Conservation (phyloP, 2,888 invertebrate genomes). For the Nephrotoma appendiculata region DNA sequence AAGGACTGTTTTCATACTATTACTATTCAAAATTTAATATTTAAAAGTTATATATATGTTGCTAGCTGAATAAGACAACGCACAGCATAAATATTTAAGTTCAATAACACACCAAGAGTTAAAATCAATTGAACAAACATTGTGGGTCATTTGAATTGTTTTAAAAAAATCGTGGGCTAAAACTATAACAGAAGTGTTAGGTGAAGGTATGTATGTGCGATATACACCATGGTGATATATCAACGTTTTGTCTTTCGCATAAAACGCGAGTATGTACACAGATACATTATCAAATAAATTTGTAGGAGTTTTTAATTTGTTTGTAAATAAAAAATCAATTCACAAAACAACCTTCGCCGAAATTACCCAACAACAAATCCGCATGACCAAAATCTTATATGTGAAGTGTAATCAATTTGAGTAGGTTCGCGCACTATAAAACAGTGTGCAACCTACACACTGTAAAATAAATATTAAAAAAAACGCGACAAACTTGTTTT, state of each 20-base stretch:
- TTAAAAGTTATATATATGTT: too few relatives aligned
- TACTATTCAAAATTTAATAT: too few relatives aligned
- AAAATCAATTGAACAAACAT: neutral
- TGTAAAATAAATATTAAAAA: neutral
- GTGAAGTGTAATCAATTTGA: neutral
- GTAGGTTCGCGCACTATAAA: neutral
- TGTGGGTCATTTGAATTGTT: neutral
- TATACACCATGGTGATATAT: neutral
- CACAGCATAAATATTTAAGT: too few relatives aligned
- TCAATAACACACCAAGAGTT: neutral
- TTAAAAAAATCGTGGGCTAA: neutral
- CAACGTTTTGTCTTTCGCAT: neutral
- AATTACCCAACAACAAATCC: neutral
- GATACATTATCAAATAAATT: neutral
- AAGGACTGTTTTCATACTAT: too few relatives aligned
- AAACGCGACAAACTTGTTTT: neutral
- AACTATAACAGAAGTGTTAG: neutral
- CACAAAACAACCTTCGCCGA: neutral
- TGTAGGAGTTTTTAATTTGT: neutral
- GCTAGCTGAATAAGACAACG: too few relatives aligned
- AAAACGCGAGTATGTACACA: neutral
- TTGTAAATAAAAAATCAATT: neutral
- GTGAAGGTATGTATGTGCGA: neutral
- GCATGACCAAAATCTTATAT: neutral
- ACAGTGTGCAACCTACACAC: neutral